Base-by-base conservation (phyloP, 2,113 vertebrate species). In the Datnioides undecimradiatus region DNA sequence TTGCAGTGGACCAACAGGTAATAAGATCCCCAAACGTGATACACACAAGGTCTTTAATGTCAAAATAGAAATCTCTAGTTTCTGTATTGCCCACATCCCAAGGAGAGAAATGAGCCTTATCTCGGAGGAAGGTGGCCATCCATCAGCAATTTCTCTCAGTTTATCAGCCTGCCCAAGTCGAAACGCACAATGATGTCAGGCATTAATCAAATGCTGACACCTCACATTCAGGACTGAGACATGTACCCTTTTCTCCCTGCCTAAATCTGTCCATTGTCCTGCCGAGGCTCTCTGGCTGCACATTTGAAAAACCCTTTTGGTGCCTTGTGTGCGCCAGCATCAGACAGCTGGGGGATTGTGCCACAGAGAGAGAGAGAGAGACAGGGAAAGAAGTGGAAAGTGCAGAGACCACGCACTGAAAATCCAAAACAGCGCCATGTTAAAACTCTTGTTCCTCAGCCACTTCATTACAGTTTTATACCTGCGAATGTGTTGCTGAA, bases 131-230 rank as follows among this genome's bases (percentile, higher is more conserved):
- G 89, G 89, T 79, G 87, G 81, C 89, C 87, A 94, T 94, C 92
- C 86, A 90, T 94, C 93, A 95, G 84, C 79, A 59, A 83, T 81
- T 86, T 85, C 87, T 90, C 74, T 19, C 60, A 64, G 90, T 90
- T 91, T 93, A 94, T 95, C 92, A 90, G 86, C 67, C 87, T 88
- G 80, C 77, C 83, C 70, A 55, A 89, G 79, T 85, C 55, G 43
- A 80, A 87, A 87, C 29, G 58, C 79, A 68, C 85, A 79, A 76
- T 89, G 90, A 93, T 92, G 90, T 92, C 87, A 73, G 67, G 49
- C 90, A 94, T 94, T 92, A 80, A 94, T 94, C 92, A 94, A 91
- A 89, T n/a, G 51, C 84, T 88, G 92, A 93, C 93, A 88, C 43
- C 58, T 90, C 80, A 82, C 91, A 91, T 88, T 89, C 86, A 87